These are phyloP conservation scores for Hyles vespertilio DNA, from an alignment of 1,140 invertebrate species.

Conservation along the genomic window DNA sequence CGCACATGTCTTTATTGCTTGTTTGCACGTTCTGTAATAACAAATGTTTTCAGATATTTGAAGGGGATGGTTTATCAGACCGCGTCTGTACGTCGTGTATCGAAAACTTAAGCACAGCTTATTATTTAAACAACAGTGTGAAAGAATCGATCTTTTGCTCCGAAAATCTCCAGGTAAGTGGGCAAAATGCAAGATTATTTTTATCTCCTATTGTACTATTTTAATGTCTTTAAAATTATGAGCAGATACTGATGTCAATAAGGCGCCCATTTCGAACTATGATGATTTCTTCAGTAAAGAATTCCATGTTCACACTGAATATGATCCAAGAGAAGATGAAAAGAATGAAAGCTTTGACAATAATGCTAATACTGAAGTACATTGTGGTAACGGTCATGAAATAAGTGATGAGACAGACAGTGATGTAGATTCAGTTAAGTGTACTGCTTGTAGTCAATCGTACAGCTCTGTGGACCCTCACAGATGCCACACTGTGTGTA, in stretches of 20 bases:
- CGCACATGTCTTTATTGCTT: background rate
- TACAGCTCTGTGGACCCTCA: conserved; percentile 54
- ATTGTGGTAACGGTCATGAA: conserved; percentile 33
- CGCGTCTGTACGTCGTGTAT: conserved; percentile 78
- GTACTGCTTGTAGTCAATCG: conserved; percentile 60
- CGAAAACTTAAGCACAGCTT: conserved; percentile 78
- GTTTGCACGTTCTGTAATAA: background rate
- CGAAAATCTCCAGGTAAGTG: conserved; percentile 69
- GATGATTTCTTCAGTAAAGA: conserved; percentile 59
- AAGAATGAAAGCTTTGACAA: conserved; percentile 55
- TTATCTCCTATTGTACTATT: no score
- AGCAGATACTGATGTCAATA: conserved; percentile 47
- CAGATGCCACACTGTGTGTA: conserved; percentile 59
- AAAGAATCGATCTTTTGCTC: conserved; percentile 77
- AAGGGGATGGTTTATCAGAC: conserved; percentile 79
- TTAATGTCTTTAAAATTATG: conserved; percentile 1
- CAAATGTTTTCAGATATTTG: conserved; percentile 45
- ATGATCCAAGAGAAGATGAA: conserved; percentile 44
- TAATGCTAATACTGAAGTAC: conserved; percentile 31
- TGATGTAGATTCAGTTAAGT: conserved; percentile 66
- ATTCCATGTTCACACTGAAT: conserved; percentile 54
- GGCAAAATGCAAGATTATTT: no score
- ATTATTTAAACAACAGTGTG: conserved; percentile 80
- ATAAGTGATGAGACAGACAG: conserved; percentile 69
- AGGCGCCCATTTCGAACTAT: conserved; percentile 40